Base-by-base conservation (phyloP, 2,113 vertebrate species). In the Xerus inauris region DNA sequence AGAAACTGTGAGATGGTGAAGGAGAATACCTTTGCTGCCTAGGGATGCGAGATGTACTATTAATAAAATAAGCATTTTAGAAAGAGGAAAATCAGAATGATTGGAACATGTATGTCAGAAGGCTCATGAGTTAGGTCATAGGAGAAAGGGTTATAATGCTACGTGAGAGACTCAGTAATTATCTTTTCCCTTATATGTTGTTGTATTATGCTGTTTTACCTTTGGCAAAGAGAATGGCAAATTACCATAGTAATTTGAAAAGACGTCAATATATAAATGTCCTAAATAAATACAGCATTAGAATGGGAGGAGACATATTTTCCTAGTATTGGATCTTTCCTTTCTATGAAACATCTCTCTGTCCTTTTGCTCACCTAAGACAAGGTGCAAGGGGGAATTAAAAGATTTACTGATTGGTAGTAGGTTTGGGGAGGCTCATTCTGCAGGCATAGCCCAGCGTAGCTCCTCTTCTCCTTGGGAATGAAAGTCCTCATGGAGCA, bases 111-210 rank as follows among this genome's bases (percentile, higher is more conserved):
- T 30, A 13, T 47, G 7, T 20, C 6, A 26, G 54, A 72, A 79
- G 9, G 62, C 6, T 54, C 49, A 10, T 19, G 4, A 13, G 20
- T 67, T 73, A 19, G 40, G 19, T 51, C 17, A 6, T 13, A n/a
- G 2, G 22, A 51, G 40, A 35, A 40, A 90, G 40, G 28, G 11
- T 40, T 4, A 19, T 82, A 35, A 82, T 38, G 24, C 24, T 9
- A 0, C 47, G 3, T 17, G 28, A 38, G 16, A 75, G 16, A 6
- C 5, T 32, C 19, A 26, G 12, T 32, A 13, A 24, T 2, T 1
- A n/a, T 11, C 6, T 62, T 32, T 69, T 81, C 8, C n/a, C 16
- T 26, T 47, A 38, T 2, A 35, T 10, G 22, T 17, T 42, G 35
- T 35, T 40, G 14, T 64, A 54, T 73, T 73, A 45, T 20, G 35